Evolutionary conservation across 2,113 vertebrate species (phyloP), one percentile per base, ranked within the genome.

Genomic region (Brachirus orientalis): DNA sequence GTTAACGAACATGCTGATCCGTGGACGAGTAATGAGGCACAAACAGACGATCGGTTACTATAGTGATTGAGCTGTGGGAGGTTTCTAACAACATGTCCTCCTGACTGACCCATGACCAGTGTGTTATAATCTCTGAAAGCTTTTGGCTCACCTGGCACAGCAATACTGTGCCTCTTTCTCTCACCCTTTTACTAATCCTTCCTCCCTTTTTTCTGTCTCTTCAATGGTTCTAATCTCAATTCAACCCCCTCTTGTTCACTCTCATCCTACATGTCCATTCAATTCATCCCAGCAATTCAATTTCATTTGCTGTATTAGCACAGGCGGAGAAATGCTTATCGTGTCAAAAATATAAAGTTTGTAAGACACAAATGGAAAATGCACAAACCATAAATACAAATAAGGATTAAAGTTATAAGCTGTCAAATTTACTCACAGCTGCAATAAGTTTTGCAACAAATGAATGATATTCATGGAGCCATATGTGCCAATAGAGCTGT

Each of bases 381-480:
- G 57, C 72, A 69, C 61, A 72, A 57, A 17, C 50, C 22, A 69
- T 86, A 84, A 84, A 87, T 90, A 86, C 81, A 71, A 89, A 82
- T 60, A 71, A 80, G 84, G 85, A 87, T 89, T 85, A 66, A 78
- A 78, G 64, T 77, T 73, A 69, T 77, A 86, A 83, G 64, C 72
- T 12, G 54, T 82, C 67, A 72, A 56, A n/a, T n/a, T n/a, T n/a
- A n/a, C n/a, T n/a, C n/a, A n/a, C n/a, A n/a, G n/a, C n/a, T n/a
- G n/a, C n/a, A n/a, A n/a, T n/a, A n/a, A 77, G 44, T 72, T 83
- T 69, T 22, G 41, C 55, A 69, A 60, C 68, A 80, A 80, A 74
- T 58, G 53, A 83, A 44, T 79, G 33, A 52, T 79, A 78, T 76
- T 68, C 50, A 70, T 59, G 37, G 51, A 74, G 44, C 58, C 52